Evolutionary conservation across 37 sponge, comb jelly and placozoan species (phyloP).

Genomic region (Hormiphora californensis): DNA sequence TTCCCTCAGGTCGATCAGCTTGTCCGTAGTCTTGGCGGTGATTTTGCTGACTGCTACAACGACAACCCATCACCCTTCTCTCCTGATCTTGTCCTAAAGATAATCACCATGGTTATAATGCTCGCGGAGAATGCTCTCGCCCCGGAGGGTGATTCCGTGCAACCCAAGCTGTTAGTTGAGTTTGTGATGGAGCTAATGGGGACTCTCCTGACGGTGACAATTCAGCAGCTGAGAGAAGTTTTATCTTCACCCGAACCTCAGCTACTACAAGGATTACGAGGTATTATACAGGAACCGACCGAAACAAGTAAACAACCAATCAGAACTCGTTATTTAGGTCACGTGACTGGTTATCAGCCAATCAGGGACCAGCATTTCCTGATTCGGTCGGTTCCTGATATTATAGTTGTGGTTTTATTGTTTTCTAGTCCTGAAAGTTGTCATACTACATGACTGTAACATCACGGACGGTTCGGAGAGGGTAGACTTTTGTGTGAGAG

Average conservation of each 20-base stretch:
- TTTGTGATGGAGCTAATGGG: constrained; percentile 3
- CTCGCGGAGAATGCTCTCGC: constrained; percentile 48
- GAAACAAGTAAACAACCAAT: too few species aligned
- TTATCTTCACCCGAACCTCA: constrained; percentile 19
- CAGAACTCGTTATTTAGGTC: too few species aligned
- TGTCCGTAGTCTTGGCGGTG: constrained; percentile 10
- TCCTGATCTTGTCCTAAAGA: constrained; percentile 28
- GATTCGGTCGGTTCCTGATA: too few species aligned
- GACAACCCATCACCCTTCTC: constrained; percentile 33
- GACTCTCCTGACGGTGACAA: constrained; percentile 25
- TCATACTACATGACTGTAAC: too few species aligned
- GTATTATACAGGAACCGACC: too few species aligned
- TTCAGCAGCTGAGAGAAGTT: constrained; percentile 22
- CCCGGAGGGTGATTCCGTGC: constrained; percentile 38
- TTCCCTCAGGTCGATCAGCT: constrained; percentile 12
- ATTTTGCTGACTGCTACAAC: constrained; percentile 34
- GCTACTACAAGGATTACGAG: too few species aligned
- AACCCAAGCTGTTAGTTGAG: constrained; percentile 25
- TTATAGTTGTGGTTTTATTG: too few species aligned
- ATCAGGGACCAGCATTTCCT: too few species aligned
- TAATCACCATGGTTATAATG: constrained; percentile 39
- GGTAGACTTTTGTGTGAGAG: too few species aligned
- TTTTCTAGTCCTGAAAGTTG: too few species aligned
- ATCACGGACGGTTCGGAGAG: too few species aligned
- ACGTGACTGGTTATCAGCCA: too few species aligned